Percentiles rank a stretch among this genome's conserved stretches.
Conservation (phyloP, 2,113 vertebrate genomes). For the Laterallus jamaicensis region DNA sequence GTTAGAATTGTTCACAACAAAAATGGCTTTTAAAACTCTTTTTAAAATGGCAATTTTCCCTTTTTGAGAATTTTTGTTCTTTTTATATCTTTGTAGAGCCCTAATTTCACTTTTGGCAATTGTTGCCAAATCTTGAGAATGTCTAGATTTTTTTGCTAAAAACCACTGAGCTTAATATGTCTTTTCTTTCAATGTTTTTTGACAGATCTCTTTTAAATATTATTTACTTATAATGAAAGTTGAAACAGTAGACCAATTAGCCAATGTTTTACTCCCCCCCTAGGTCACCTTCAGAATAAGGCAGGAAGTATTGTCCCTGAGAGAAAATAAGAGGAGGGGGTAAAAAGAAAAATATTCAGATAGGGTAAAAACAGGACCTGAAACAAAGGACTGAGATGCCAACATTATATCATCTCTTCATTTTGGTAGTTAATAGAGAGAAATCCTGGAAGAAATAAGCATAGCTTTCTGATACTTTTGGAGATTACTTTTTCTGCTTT, state of each 20-base stretch:
- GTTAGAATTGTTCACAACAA: background rate
- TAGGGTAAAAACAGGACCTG: background rate
- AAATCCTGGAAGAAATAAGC: background rate
- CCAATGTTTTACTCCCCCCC: background rate
- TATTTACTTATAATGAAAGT: background rate
- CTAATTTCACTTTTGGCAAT: background rate
- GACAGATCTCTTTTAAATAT: background rate
- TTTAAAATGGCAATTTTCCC: accelerated
- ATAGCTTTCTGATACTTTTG: background rate
- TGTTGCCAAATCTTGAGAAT: background rate
- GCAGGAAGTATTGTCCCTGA: background rate
- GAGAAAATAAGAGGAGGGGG: background rate
- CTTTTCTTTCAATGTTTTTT: background rate
- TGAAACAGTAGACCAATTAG: background rate
- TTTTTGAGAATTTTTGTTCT: background rate
- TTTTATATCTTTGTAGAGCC: background rate
- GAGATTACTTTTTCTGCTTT: background rate
- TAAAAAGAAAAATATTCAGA: background rate
- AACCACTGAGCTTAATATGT: background rate
- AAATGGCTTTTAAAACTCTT: background rate
- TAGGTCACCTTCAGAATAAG: background rate
- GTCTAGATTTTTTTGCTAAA: background rate
- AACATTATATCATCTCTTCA: background rate
- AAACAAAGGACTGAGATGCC: background rate
- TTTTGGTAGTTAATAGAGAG: background rate